Evolutionary conservation across 2,113 vertebrate genomes (phyloP).

Genomic region (Greenwoodochromis staneri): DNA sequence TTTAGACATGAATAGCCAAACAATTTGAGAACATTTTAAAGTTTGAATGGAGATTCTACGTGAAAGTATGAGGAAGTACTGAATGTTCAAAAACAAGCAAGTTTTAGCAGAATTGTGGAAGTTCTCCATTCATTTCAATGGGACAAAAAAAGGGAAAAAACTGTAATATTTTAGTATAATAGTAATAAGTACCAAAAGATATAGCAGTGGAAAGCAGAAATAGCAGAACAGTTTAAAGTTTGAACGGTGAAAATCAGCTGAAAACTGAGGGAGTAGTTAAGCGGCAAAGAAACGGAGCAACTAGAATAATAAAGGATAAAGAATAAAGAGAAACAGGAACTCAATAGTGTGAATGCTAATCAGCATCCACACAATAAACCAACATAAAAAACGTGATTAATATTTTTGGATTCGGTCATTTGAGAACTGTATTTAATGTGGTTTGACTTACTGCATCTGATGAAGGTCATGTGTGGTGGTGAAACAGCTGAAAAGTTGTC

Average conservation of each 20-base stretch:
- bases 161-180: background rate
- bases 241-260: too few species aligned
- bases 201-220: too few species aligned
- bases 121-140: too few species aligned
- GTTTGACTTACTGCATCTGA: background rate
- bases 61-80: background rate
- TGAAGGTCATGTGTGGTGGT: background rate
- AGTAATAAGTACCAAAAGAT: background rate
- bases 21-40: background rate
- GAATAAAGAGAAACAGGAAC: background rate
- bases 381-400: background rate
- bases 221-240: too few species aligned
- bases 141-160: too few species aligned
- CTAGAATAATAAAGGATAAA: background rate
- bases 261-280: background rate
- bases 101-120: too few species aligned
- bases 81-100: background rate
- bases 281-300: accelerated
- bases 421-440: background rate
- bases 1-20: background rate
- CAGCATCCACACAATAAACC: background rate
- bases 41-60: too few species aligned
- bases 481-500: background rate
- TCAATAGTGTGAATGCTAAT: background rate
- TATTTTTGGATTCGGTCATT: background rate